Evolutionary conservation across 2,888 invertebrate species (phyloP), one percentile per base, ranked within the genome.

Genomic region (Leptopterna dolabrata): DNA sequence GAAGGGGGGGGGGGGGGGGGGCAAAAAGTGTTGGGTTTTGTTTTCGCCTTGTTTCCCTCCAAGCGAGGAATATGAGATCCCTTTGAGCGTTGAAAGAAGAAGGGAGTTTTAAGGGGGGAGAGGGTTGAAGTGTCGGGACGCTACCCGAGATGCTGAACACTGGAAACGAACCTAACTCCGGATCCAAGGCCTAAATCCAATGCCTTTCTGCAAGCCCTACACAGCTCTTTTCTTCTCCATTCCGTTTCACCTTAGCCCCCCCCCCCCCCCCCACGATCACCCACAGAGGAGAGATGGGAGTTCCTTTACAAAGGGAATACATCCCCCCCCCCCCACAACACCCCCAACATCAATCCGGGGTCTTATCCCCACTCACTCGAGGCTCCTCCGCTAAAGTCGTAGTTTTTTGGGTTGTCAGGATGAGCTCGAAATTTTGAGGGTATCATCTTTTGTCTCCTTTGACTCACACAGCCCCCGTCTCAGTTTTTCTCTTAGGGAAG

Each of bases 221-320:
- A 4, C 24, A 63, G 4, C 7, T 6, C 19, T 19, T 19, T 19
- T 55, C n/a, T 55, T 55, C 55, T 19, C 55, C 55, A 55, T 55
- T 55, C 63, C 19, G 63, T 63, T 27, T 63, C 19, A 7, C 63
- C 63, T 51, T 63, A 63, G 24, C 63, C 63, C 27, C 47, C 47
- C 13, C 16, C 4, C 47, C 16, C 13, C 47, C 13, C 24, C 24
- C 7, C 36, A 7, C 2, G 4, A 36, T 7, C 36, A 2, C 36
- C 36, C 36, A 4, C 36, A 4, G 4, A 4, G 7, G 4, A 24
- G 63, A 24, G 27, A 63, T 63, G 27, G 24, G 63, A 63, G 63
- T 63, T 63, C 9, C 63, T 63, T 63, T 63, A 63, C 63, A 63
- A 63, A 63, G 63, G 63, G 63, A 63, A 63, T 63, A 63, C 63